Percentiles rank a stretch among this genome's conserved stretches.
Evolutionary conservation across 2,888 invertebrate species (phyloP).

Genomic region (Epinotia ramella): DNA sequence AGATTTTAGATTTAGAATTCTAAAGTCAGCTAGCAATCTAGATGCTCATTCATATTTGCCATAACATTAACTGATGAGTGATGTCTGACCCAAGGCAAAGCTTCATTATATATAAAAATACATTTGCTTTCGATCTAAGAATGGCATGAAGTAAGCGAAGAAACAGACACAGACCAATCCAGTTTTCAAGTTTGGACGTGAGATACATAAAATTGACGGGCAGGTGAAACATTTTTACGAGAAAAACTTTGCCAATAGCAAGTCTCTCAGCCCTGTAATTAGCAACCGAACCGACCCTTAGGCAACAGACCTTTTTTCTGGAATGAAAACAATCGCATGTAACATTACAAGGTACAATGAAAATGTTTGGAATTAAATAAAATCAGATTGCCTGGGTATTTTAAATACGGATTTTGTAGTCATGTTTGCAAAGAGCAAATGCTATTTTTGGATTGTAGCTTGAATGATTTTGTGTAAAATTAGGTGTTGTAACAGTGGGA

Average conservation of each 20-base stretch:
- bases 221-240: slow-evolving; percentile 24
- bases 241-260: slow-evolving; percentile 26
- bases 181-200: slow-evolving; percentile 22
- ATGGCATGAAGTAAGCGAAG: neutral
- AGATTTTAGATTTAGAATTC: too few relatives aligned
- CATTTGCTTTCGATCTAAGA: neutral
- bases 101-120: too few relatives aligned
- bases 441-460: neutral
- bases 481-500: neutral
- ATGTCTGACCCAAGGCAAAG: too few relatives aligned
- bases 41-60: too few relatives aligned
- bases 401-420: slow-evolving; percentile 9
- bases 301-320: slow-evolving; percentile 25
- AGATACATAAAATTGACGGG: slow-evolving; percentile 18
- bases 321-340: slow-evolving; percentile 31
- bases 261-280: slow-evolving; percentile 30
- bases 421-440: neutral
- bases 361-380: slow-evolving; percentile 24
- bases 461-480: neutral
- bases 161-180: slow-evolving; percentile 8
- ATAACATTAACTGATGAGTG: too few relatives aligned
- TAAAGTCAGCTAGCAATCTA: too few relatives aligned
- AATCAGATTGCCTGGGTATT: slow-evolving; percentile 35
- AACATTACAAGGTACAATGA: slow-evolving; percentile 7
- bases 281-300: slow-evolving; percentile 17